Evolutionary conservation across 2,113 vertebrate genomes (phyloP).

Genomic region (Marcusenius ussheri): DNA sequence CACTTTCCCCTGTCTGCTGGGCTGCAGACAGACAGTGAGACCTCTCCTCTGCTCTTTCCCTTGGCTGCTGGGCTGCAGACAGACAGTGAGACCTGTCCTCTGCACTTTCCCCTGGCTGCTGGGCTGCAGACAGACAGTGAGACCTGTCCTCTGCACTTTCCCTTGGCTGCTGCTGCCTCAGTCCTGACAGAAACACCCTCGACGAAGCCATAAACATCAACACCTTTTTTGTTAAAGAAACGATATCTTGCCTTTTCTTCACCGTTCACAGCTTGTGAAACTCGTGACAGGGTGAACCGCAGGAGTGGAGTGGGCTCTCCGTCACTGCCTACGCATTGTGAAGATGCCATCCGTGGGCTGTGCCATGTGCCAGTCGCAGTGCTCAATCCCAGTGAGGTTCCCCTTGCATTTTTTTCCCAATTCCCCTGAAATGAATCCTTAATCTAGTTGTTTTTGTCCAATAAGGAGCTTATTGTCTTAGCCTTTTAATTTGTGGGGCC

Average conservation of each 20-base stretch:
- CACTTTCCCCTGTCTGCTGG: too few species aligned
- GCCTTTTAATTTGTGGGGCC: constrained; percentile 7
- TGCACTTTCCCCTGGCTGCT: not conserved
- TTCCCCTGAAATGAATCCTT: constrained; percentile 30
- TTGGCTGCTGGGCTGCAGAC: too few species aligned
- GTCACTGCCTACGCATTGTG: not conserved
- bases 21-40: too few species aligned
- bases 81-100: too few species aligned
- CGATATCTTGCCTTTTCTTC: not conserved
- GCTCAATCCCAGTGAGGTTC: not conserved
- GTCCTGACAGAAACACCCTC: not conserved
- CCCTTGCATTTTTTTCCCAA: constrained; percentile 13
- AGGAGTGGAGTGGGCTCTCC: not conserved
- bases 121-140: not conserved
- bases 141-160: not conserved
- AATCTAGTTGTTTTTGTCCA: constrained; percentile 25
- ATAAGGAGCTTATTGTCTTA: constrained; percentile 32
- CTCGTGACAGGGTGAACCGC: not conserved
- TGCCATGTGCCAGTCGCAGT: not conserved
- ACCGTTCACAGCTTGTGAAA: constrained; percentile 24
- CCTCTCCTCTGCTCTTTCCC: too few species aligned
- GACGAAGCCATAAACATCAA: not conserved
- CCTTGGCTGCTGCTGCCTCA: not conserved
- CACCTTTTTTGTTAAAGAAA: not conserved
- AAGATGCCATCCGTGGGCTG: not conserved